These are phyloP conservation scores for Anoura caudifer DNA, from an alignment of 2,113 vertebrate species.

Conservation along the genomic window DNA sequence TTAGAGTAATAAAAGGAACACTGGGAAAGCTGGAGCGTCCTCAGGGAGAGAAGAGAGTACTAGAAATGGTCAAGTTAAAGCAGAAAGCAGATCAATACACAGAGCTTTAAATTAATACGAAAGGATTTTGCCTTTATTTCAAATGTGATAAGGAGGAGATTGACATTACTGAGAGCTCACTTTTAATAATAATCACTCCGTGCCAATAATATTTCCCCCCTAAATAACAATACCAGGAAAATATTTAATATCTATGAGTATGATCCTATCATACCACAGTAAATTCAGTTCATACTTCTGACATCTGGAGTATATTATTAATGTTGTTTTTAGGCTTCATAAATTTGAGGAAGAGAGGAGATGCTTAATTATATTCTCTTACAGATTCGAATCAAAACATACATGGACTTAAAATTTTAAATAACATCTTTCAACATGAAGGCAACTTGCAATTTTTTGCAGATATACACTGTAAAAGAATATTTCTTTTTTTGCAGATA, in stretches of 20 bases:
- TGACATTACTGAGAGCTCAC: not conserved
- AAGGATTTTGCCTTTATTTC: not conserved
- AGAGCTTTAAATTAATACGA: not conserved
- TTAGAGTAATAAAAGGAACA: not conserved
- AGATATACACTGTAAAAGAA: not conserved
- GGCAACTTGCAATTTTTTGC: slow-evolving; percentile 20
- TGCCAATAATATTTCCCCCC: not conserved
- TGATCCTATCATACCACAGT: not conserved
- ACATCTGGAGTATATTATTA: slow-evolving; percentile 31
- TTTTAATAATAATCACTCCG: not conserved
- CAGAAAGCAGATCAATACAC: not conserved
- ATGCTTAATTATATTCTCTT: not conserved
- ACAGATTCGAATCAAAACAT: slow-evolving; percentile 32
- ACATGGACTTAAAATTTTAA: slow-evolving; percentile 35
- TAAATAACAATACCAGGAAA: not conserved
- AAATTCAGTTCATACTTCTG: slow-evolving; percentile 19
- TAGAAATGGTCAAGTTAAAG: not conserved
- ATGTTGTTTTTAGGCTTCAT: slow-evolving; percentile 16
- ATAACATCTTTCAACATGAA: slow-evolving; percentile 35
- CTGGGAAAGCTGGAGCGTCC: not conserved
- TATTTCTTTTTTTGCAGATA: not conserved
- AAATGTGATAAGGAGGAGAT: not conserved
- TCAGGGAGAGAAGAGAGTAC: not conserved
- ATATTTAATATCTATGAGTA: slow-evolving; percentile 29
- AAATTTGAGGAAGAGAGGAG: not conserved